These are phyloP conservation scores for Pyrrhia umbra DNA, from an alignment of 2,888 invertebrate species.

Conservation along the genomic window DNA sequence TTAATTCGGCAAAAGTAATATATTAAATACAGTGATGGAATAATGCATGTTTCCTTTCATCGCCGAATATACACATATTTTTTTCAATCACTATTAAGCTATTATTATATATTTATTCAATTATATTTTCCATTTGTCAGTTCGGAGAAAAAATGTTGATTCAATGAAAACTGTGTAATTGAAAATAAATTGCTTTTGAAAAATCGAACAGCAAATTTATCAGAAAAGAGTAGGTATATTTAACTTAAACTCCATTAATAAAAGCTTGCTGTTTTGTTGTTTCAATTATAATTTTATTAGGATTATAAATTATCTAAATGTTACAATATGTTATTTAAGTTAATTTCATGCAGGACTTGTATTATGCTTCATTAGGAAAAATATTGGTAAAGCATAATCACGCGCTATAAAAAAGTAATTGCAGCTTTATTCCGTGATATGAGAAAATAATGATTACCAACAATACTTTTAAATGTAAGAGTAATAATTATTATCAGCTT, in stretches of 20 bases:
- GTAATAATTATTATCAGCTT: neutral
- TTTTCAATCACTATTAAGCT: conserved; percentile 1
- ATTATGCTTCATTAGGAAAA: neutral
- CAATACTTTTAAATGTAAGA: too few species aligned
- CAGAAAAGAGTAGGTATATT: conserved; percentile 20
- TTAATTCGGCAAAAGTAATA: neutral
- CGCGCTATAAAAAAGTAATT: neutral
- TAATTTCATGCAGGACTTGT: conserved; percentile 2
- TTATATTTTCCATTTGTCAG: conserved; percentile 21
- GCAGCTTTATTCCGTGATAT: neutral
- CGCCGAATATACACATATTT: neutral
- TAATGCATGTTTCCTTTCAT: neutral
- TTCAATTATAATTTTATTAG: conserved; percentile 25
- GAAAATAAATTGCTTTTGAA: conserved; percentile 39
- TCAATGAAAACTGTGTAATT: conserved; percentile 27
- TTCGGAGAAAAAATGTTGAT: conserved; percentile 18
- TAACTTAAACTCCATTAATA: conserved; percentile 34
- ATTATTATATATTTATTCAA: conserved; percentile 18
- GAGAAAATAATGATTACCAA: too few species aligned
- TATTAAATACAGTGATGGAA: neutral
- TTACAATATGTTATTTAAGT: too few species aligned
- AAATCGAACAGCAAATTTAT: conserved; percentile 7
- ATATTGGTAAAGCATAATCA: neutral
- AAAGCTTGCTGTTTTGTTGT: conserved; percentile 20
- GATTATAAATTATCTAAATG: conserved; percentile 26